phyloP scores from a whole-genome alignment of 2,113 vertebrate genomes.

The Tachuris rubrigastra region DNA sequence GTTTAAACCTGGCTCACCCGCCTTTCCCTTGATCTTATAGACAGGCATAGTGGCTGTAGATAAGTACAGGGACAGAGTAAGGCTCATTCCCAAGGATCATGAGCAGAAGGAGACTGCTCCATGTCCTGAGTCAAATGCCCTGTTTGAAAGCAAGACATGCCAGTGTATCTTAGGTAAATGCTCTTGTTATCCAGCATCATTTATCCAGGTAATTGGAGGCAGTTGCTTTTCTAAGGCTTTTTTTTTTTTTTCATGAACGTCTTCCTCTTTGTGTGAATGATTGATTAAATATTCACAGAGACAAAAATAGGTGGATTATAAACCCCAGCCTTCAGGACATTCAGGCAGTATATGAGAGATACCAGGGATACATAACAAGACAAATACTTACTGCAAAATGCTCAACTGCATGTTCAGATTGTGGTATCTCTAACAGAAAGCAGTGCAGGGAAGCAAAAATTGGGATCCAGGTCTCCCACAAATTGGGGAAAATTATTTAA shows the following conservation, averaged over 20 bases:
- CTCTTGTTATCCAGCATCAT: background rate
- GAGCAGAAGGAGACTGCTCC: background rate
- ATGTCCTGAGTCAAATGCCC: background rate
- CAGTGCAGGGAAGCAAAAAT: background rate
- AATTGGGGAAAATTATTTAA: background rate
- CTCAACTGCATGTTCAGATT: background rate
- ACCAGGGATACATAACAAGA: background rate
- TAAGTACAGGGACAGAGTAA: background rate
- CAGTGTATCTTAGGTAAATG: background rate
- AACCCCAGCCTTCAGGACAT: background rate
- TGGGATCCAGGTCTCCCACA: background rate
- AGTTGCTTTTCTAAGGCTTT: background rate
- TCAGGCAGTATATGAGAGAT: background rate
- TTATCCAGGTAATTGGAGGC: background rate
- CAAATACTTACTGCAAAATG: background rate
- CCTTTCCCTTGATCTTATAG: background rate
- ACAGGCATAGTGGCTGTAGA: background rate
- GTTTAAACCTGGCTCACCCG: background rate
- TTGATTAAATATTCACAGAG: background rate
- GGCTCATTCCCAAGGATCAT: background rate
- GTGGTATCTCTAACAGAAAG: background rate
- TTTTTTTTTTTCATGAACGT: background rate
- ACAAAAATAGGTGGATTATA: background rate
- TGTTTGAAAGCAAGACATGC: background rate
- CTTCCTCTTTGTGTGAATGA: background rate